Evolutionary conservation across 2,113 vertebrate genomes (phyloP).

Genomic region (Raja brachyura): DNA sequence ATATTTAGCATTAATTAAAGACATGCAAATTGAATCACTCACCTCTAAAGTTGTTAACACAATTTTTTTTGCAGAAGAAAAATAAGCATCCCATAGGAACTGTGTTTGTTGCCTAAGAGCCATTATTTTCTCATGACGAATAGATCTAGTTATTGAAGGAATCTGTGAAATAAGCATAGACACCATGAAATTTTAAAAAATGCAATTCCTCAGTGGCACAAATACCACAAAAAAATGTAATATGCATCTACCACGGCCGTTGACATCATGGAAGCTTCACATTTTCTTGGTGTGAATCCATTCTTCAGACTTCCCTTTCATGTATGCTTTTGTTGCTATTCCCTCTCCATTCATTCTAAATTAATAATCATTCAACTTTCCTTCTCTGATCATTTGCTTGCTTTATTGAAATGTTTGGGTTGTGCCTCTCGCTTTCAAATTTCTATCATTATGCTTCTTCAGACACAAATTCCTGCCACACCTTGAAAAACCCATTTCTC

Average conservation of each 20-base stretch:
- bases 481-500: neutral
- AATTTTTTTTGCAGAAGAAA: slow-evolving; percentile 66
- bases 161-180: slow-evolving; percentile 49
- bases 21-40: slow-evolving; percentile 38
- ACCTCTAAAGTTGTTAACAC: slow-evolving; percentile 68
- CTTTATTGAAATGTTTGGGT: neutral
- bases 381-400: neutral
- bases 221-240: neutral
- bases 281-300: neutral
- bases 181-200: slow-evolving; percentile 40
- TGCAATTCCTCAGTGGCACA: neutral
- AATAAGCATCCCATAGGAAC: slow-evolving; percentile 71
- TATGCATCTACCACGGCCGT: neutral
- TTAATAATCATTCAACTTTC: neutral
- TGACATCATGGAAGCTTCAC: neutral
- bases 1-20: neutral
- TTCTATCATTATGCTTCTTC: neutral
- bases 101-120: slow-evolving; percentile 62
- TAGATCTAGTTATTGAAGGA: slow-evolving; percentile 60
- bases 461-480: neutral
- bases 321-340: neutral
- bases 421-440: neutral
- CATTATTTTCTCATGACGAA: slow-evolving; percentile 59
- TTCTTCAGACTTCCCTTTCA: neutral
- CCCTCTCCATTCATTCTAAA: neutral